Percentiles rank a stretch among this genome's conserved stretches.
phyloP scores from a whole-genome alignment of 1,140 invertebrate species.

The Battus philenor region DNA sequence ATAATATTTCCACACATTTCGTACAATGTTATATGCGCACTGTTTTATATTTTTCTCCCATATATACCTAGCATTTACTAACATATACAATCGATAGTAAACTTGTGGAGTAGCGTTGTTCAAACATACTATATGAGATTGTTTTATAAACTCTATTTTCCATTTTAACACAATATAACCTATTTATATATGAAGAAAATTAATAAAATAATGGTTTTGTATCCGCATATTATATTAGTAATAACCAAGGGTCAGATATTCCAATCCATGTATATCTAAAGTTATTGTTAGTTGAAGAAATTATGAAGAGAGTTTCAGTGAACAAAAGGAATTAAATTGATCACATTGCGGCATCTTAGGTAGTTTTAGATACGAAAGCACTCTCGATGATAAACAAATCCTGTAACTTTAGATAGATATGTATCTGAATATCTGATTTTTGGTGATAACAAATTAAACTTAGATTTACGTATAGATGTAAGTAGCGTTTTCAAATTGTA shows the following conservation, averaged over 20 bases:
- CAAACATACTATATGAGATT: constrained; percentile 1
- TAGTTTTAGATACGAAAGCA: too few species aligned
- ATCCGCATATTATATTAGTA: constrained; percentile 64
- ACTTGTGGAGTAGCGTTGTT: background rate
- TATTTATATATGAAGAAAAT: constrained; percentile 58
- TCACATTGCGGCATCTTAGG: too few species aligned
- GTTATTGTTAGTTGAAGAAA: too few species aligned
- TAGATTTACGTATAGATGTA: constrained; percentile 69
- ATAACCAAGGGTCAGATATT: too few species aligned
- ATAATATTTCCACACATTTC: background rate
- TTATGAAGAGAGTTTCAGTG: too few species aligned
- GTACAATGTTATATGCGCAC: background rate
- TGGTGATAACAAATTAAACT: constrained; percentile 72
- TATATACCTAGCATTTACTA: constrained; percentile 5
- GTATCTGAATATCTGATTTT: constrained; percentile 64
- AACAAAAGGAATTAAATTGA: too few species aligned
- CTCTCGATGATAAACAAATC: too few species aligned
- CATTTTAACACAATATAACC: constrained; percentile 29
- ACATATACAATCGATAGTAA: background rate
- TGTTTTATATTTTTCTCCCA: background rate
- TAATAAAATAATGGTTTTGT: constrained; percentile 44
- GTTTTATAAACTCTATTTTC: constrained; percentile 26
- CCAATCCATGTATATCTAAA: too few species aligned
- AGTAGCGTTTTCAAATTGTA: constrained; percentile 78
- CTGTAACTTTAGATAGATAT: too few species aligned